Conservation (phyloP, 2,113 vertebrate genomes). For the Alectura lathami region DNA sequence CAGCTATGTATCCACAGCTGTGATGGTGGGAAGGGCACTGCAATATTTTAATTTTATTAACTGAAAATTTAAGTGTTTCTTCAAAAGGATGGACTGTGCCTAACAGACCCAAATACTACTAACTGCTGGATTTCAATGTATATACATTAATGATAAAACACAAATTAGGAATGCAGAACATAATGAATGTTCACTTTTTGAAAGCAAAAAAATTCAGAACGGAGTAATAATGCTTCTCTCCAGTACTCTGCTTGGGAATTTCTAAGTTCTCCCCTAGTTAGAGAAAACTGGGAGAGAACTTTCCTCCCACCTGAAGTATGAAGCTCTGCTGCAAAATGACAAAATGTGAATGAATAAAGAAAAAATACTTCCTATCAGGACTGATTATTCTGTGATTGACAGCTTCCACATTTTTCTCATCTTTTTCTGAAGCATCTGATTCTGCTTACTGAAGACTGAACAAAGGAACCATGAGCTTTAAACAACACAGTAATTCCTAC, state of each 20-base stretch:
- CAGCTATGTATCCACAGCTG: background rate
- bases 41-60: background rate
- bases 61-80: background rate
- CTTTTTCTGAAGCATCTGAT: background rate
- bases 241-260: background rate
- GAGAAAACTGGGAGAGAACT: background rate
- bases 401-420: background rate
- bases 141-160: background rate
- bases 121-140: background rate
- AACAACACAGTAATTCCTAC: background rate
- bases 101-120: background rate
- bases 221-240: background rate
- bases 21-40: background rate
- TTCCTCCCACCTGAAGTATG: background rate
- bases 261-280: too few species aligned
- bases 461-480: background rate
- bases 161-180: background rate
- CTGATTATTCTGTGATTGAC: background rate
- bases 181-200: background rate
- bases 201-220: background rate
- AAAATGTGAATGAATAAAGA: rapidly evolving
- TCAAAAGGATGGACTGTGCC: background rate
- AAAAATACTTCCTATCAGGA: background rate
- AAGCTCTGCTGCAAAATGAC: background rate
- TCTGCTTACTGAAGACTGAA: background rate